Evolutionary conservation across 2,113 vertebrate species (phyloP).

Genomic region (Pelvicachromis taeniatus): DNA sequence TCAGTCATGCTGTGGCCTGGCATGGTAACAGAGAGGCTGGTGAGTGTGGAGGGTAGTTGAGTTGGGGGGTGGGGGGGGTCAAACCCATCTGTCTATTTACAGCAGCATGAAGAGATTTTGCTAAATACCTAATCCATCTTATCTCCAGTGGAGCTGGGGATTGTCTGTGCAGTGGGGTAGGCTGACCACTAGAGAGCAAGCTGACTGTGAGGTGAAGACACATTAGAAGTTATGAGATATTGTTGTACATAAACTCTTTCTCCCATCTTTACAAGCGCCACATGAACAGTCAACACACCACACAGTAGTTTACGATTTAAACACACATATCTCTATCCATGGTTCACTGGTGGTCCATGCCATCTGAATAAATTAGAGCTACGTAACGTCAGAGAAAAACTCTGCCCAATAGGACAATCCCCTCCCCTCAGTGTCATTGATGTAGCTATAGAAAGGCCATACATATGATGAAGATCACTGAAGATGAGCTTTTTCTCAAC

Average conservation of each 20-base stretch:
- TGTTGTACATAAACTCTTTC: background rate
- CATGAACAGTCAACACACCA: background rate
- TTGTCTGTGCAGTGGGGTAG: background rate
- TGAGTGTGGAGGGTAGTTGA: background rate
- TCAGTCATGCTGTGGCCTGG: background rate
- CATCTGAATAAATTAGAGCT: slow-evolving; percentile 24
- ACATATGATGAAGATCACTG: background rate
- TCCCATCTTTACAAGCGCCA: background rate
- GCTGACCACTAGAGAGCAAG: slow-evolving; percentile 30
- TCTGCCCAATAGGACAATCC: background rate
- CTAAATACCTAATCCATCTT: slow-evolving; percentile 71
- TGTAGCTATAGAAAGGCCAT: background rate
- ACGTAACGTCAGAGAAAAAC: background rate
- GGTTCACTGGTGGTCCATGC: background rate
- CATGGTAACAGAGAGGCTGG: background rate
- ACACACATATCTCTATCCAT: background rate
- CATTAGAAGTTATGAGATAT: background rate
- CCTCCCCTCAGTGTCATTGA: slow-evolving; percentile 25
- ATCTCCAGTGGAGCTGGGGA: slow-evolving; percentile 41
- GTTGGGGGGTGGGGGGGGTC: background rate
- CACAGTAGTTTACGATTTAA: background rate
- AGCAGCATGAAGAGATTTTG: slow-evolving; percentile 49
- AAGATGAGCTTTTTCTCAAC: background rate
- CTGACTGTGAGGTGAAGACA: background rate
- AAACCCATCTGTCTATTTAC: slow-evolving; percentile 70